A percentile compares a stretch with the other conserved stretches of the same genome.
These are phyloP conservation scores for Cataglyphis livida DNA, from an alignment of 2,888 invertebrate species.

Conservation along the genomic window DNA sequence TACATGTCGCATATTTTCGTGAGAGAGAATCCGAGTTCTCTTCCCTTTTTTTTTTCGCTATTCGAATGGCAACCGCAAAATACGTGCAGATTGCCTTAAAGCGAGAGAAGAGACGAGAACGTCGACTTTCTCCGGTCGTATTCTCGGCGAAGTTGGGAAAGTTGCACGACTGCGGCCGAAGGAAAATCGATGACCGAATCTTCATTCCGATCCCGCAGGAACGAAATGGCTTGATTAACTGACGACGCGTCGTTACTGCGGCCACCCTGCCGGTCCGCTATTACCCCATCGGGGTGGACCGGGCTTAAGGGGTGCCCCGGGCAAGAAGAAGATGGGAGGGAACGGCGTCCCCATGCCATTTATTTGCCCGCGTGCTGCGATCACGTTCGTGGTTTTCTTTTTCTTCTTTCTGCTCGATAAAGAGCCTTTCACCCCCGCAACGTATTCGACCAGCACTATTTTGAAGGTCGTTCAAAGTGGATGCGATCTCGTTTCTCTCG, in stretches of 20 bases:
- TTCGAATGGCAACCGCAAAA: not conserved
- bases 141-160: slow-evolving; percentile 35
- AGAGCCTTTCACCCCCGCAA: slow-evolving; percentile 61
- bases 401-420: slow-evolving; percentile 73
- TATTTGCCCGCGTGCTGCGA: slow-evolving; percentile 72
- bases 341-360: slow-evolving; percentile 71
- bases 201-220: slow-evolving; percentile 79
- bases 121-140: slow-evolving; percentile 6
- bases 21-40: not conserved
- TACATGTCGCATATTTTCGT: not conserved
- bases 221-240: slow-evolving; percentile 85
- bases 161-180: slow-evolving; percentile 50
- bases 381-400: slow-evolving; percentile 77
- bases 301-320: slow-evolving; percentile 72
- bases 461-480: slow-evolving; percentile 19
- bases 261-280: slow-evolving; percentile 79
- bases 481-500: slow-evolving; percentile 31
- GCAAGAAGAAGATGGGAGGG: slow-evolving; percentile 74
- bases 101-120: not conserved
- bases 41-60: not conserved
- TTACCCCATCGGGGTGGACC: slow-evolving; percentile 77
- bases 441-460: not conserved
- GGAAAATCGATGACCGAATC: slow-evolving; percentile 75
- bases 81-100: not conserved
- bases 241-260: slow-evolving; percentile 83